Evolutionary conservation across 2,113 vertebrate species (phyloP), one percentile per base, ranked within the genome.

Genomic region (Kryptolebias marmoratus): DNA sequence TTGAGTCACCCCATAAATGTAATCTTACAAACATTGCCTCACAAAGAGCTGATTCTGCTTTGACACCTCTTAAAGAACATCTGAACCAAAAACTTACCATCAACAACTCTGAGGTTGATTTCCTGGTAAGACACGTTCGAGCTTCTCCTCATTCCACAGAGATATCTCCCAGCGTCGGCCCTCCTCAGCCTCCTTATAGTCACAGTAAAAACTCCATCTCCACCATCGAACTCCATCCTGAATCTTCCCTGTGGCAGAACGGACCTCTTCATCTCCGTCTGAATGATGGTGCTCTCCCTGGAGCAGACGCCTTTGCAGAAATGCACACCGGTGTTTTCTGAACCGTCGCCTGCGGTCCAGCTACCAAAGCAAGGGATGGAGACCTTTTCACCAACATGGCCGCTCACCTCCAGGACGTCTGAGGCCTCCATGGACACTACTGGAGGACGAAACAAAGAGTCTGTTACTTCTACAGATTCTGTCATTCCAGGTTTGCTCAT

Each of bases 271-370:
- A 48, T 31, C 5, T 74, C 18, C 9, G 7, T 59, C 45, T 80
- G 71, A 48, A 84, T 47, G 47, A 81, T 47, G 18, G 64, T 7
- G 27, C 58, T 83, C 30, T 69, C 42, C 1, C n/a, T 15, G 44
- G 80, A 75, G 82, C 85, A 91, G 1, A 49, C 13, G 48, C 67
- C 85, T 69, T 68, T 88, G 64, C 86, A 91, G 73, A 92, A 87
- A 73, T 71, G 85, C 65, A 81, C 58, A 27, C 54, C n/a, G 66
- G 52, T 9, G 31, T n/a, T 11, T 6, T 80, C 63, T 14, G 69
- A 53, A 56, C 27, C 32, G 48, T 61, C 68, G 44, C 71, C 52
- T 53, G 61, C 11, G 58, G 44, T 72, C 85, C 83, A 36, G 36
- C n/a, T 15, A 4, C 68, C 64, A 0, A 50, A 58, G 64, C 91